Base-by-base conservation (phyloP, 2,113 vertebrate genomes). In the Ellobius talpinus region DNA sequence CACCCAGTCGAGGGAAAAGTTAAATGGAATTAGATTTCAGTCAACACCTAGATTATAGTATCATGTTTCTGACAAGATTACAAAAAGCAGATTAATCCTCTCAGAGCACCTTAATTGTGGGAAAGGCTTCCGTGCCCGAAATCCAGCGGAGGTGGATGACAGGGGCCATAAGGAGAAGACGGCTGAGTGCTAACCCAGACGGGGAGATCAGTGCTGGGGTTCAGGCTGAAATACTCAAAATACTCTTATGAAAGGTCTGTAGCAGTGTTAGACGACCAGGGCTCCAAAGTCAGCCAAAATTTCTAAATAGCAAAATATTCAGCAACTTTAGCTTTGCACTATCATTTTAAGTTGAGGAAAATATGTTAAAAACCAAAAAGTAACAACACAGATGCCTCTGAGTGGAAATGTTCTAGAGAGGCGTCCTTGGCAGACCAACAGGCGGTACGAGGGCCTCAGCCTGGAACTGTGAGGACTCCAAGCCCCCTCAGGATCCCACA, bases 111-210 rank as follows among this genome's bases (percentile, higher is more conserved):
- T 73, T 95, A 95, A 91, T 19, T 93, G 91, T 45, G 7, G 91
- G 95, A 97, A 97, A 61, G 33, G 89, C 36, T 92, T 94, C 89
- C 29, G 39, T 77, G 52, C 90, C 87, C 79, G 26, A 96, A 97
- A 92, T 47, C 90, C 74, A 52, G 29, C 0, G 0, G 88, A 87
- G 90, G 89, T 3, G 17, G 65, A 47, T 7, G 63, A 73, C 29
- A 87, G 29, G 36, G 58, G 36, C 9, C 23, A 26, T 52, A 61
- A 88, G 72, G 55, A 13, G 45, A 63, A 26, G 42, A 45, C 2
- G 4, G 21, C 52, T 19, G 39, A 10, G 23, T 4, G 17, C 52
- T 4, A 2, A 17, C 55, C 11, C 68, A 26, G 39, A 39, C 0
- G 3, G 79, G 36, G 17, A 77, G 29, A 24, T 9, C 4, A 39